Conservation (phyloP, 2,888 invertebrate species). For the Hermaeophaga mercurialis region DNA sequence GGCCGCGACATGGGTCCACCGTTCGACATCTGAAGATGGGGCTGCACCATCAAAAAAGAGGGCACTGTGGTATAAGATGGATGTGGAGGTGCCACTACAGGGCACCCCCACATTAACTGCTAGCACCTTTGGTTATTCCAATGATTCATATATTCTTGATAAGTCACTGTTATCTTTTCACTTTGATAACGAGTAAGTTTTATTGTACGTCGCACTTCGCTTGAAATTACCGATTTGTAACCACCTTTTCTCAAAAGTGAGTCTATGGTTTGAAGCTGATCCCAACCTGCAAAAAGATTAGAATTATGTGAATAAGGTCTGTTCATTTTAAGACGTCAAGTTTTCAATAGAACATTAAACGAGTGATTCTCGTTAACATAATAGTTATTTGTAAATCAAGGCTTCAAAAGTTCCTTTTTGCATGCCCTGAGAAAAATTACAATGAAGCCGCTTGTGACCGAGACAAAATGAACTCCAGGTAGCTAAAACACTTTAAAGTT, state of each 20-base stretch:
- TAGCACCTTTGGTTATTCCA: slow-evolving; percentile 74
- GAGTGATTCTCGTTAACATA: too few relatives aligned
- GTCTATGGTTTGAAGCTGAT: slow-evolving; percentile 97
- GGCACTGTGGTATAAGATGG: slow-evolving; percentile 20
- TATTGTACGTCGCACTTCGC: slow-evolving; percentile 84
- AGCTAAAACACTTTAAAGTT: too few relatives aligned
- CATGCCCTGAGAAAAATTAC: too few relatives aligned
- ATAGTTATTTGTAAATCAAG: too few relatives aligned
- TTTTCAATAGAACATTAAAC: too few relatives aligned
- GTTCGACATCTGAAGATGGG: slow-evolving; percentile 46
- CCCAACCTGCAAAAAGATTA: slow-evolving; percentile 88
- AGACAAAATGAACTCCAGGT: too few relatives aligned
- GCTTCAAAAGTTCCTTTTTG: too few relatives aligned
- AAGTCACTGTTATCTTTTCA: slow-evolving; percentile 89
- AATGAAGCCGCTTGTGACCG: too few relatives aligned
- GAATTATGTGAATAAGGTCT: too few relatives aligned
- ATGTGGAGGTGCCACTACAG: slow-evolving; percentile 49
- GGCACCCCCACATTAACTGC: slow-evolving; percentile 67
- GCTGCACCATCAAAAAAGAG: slow-evolving; percentile 54
- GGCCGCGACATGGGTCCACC: slow-evolving; percentile 32
- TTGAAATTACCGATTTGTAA: slow-evolving; percentile 88
- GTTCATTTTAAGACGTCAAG: too few relatives aligned
- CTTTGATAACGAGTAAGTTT: slow-evolving; percentile 96
- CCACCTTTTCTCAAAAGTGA: slow-evolving; percentile 97
- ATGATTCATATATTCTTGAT: slow-evolving; percentile 78